These are phyloP conservation scores for Campoplex capitator DNA, from an alignment of 2,888 invertebrate genomes.

Conservation along the genomic window DNA sequence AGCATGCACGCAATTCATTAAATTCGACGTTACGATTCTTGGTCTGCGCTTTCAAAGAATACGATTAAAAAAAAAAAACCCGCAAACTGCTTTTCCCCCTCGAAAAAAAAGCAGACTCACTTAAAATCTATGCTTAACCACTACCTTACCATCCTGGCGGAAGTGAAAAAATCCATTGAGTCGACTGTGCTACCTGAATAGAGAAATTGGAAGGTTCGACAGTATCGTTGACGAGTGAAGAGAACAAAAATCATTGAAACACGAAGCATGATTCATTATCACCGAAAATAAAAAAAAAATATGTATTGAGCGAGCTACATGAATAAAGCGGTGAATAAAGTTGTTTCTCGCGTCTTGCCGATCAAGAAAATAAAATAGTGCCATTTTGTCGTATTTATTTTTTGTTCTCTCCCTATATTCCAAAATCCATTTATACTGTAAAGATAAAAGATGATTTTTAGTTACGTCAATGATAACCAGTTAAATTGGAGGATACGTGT, in stretches of 20 bases:
- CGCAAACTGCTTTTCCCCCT: slow-evolving; percentile 84
- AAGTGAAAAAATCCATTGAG: slow-evolving; percentile 31
- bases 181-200: slow-evolving; percentile 69
- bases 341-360: slow-evolving; percentile 23
- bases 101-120: slow-evolving; percentile 83
- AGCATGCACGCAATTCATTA: slow-evolving; percentile 34
- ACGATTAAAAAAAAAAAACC: slow-evolving; percentile 39
- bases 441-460: slow-evolving; percentile 46
- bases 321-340: slow-evolving; percentile 24
- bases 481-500: slow-evolving; percentile 74
- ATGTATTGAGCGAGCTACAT: slow-evolving; percentile 19
- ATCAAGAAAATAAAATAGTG: slow-evolving; percentile 8
- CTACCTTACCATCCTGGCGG: slow-evolving; percentile 77
- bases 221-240: slow-evolving; percentile 57
- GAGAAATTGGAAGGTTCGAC: slow-evolving; percentile 58
- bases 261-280: background rate
- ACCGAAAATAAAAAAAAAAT: background rate
- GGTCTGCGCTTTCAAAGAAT: slow-evolving; percentile 36
- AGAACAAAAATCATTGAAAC: slow-evolving; percentile 31
- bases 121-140: slow-evolving; percentile 71
- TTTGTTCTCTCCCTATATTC: slow-evolving; percentile 20
- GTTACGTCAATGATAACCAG: slow-evolving; percentile 72
- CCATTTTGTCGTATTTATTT: slow-evolving; percentile 14
- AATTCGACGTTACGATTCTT: slow-evolving; percentile 44
- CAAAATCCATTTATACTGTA: slow-evolving; percentile 56